Evolutionary conservation across 2,797 vertebrate species (phyloP), one percentile per base, ranked within the genome.

Genomic region (Numenius phaeopus): DNA sequence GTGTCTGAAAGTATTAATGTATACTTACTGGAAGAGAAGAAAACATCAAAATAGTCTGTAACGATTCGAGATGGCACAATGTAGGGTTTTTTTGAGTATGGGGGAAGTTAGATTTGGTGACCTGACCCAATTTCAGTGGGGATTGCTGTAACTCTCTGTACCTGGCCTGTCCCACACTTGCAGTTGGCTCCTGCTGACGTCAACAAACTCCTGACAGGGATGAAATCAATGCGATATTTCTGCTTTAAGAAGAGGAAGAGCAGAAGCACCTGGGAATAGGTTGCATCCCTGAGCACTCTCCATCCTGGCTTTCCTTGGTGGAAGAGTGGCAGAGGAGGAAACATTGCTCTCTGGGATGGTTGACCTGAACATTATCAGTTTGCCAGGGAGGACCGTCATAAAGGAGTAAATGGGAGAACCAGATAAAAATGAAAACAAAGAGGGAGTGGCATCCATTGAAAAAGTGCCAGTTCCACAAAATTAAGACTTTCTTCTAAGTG

Each of bases 131-230:
- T 70, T 85, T 39, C n/a, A 30, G 14, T 2, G 71, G 21, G 11
- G 16, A 24, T 70, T 49, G 23, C 26, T n/a, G 2, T 26, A n/a
- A 10, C 17, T 42, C 29, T 32, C 6, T n/a, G 3, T 26, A 10
- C 14, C 66, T 20, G 19, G 11, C 27, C 13, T 39, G 44, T n/a
- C 57, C 39, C 46, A 40, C 4, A 2, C 27, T 26, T n/a, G 17
- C 0, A 7, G 32, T 32, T 64, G 57, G 19, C 30, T 59, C 29
- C 27, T 32, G 34, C 32, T 71, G 65, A 47, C 11, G 23, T 24
- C 22, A 21, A 29, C 9, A 42, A 54, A 58, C 7, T 11, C 1
- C 0, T 29, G 49, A 19, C 3, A 11, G 29, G 29, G n/a, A 13
- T 62, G 32, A 62, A 44, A 73, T 20, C 22, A 37, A 4, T 49